These are phyloP conservation scores for Theretra japonica DNA, from an alignment of 2,888 invertebrate species.

Conservation along the genomic window DNA sequence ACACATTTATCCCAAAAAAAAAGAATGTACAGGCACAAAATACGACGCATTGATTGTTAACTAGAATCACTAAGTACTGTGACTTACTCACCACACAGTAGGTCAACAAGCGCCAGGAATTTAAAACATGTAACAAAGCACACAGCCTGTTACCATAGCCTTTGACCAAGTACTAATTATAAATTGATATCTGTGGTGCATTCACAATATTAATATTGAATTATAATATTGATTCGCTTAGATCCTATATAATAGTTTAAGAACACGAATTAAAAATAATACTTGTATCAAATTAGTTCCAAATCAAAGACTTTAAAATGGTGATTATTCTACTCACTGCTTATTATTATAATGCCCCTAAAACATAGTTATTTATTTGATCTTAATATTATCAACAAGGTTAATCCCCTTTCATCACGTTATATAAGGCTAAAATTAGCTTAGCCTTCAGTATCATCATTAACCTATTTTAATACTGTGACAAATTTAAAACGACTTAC, in stretches of 20 bases:
- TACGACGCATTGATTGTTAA: too few species aligned
- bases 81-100: constrained; percentile 1
- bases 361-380: too few species aligned
- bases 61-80: neutral
- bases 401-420: neutral
- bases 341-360: too few species aligned
- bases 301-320: too few species aligned
- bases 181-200: neutral
- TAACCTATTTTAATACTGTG: constrained; percentile 14
- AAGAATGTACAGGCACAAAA: too few species aligned
- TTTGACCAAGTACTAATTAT: neutral
- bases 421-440: neutral
- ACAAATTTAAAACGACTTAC: constrained; percentile 9
- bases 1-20: too few species aligned
- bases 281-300: neutral
- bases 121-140: constrained; percentile 8
- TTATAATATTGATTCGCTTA: too few species aligned
- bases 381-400: too few species aligned
- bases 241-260: neutral
- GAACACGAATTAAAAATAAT: neutral
- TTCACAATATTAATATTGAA: neutral
- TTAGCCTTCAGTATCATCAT: neutral
- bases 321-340: too few species aligned
- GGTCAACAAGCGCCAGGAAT: neutral
- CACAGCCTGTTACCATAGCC: neutral